Conservation (phyloP, 2,113 vertebrate species). For the Hiodon alosoides region DNA sequence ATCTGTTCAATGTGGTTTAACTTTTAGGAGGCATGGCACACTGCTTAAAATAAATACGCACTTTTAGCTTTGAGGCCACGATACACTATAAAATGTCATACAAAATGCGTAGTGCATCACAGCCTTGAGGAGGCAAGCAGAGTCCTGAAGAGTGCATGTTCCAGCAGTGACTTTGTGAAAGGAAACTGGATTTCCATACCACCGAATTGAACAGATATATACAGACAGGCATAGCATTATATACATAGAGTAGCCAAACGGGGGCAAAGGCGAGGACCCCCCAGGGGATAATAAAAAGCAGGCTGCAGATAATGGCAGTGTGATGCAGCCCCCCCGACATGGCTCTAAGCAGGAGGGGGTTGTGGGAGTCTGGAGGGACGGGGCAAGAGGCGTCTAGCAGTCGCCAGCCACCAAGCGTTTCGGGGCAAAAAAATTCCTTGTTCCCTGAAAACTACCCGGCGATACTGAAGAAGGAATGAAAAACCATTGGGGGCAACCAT, state of each 20-base stretch:
- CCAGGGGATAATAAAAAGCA: neutral
- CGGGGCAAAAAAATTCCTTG: neutral
- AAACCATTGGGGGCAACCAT: neutral
- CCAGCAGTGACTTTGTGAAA: neutral
- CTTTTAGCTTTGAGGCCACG: too few relatives aligned
- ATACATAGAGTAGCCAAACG: conserved; percentile 42
- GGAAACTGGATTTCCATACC: conserved; percentile 9
- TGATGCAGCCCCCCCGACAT: neutral
- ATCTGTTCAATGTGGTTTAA: too few relatives aligned
- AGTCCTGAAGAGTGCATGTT: neutral
- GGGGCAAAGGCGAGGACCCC: conserved; percentile 26
- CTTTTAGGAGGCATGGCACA: too few relatives aligned
- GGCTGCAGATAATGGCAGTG: neutral
- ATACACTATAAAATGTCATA: neutral
- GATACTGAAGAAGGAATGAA: neutral
- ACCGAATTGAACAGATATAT: conserved; percentile 32
- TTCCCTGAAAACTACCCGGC: neutral
- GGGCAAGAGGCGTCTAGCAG: neutral
- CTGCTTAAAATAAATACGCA: too few relatives aligned
- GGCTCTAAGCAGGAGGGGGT: neutral
- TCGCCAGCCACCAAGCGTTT: neutral
- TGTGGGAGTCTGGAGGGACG: neutral
- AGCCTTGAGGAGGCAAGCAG: too few relatives aligned
- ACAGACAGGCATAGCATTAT: conserved; percentile 45
- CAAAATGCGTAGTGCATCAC: neutral